Evolutionary conservation across 2,113 vertebrate species (phyloP).

Genomic region (Empidonax alnorum): DNA sequence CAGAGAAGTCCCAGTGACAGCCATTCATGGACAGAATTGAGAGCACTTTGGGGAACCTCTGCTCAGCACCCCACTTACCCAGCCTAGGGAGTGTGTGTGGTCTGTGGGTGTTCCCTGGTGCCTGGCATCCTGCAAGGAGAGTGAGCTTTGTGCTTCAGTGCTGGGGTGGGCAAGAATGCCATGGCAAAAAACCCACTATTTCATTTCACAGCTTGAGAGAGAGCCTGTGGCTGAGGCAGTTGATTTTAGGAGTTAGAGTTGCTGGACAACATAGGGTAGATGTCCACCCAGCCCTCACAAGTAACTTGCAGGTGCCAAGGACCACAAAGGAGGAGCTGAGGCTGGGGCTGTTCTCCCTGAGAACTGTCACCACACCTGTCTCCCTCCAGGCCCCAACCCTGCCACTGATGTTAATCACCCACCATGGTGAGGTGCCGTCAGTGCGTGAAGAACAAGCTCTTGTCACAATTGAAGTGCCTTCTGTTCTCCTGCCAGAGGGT

Average conservation of each 20-base stretch:
- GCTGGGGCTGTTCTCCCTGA: not conserved
- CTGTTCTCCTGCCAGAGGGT: not conserved
- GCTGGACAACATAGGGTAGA: not conserved
- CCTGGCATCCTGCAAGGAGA: not conserved
- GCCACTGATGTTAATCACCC: not conserved
- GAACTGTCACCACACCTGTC: not conserved
- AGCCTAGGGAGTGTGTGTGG: not conserved
- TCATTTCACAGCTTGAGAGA: not conserved
- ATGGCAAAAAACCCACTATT: not conserved
- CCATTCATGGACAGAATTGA: not conserved
- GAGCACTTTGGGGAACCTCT: not conserved
- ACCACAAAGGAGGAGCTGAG: not conserved
- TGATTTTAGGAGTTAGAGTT: not conserved
- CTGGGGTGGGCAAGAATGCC: not conserved
- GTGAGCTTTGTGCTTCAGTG: not conserved
- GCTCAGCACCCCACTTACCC: accelerated
- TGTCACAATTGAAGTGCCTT: accelerated
- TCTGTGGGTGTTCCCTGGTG: not conserved
- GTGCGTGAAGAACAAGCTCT: not conserved
- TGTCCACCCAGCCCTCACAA: not conserved
- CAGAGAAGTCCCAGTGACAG: not conserved
- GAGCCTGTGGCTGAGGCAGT: not conserved
- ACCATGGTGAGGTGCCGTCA: not conserved
- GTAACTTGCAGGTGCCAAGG: not conserved
- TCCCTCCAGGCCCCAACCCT: not conserved